Base-by-base conservation (phyloP, 2,888 invertebrate species). In the Tetramorium bicarinatum region DNA sequence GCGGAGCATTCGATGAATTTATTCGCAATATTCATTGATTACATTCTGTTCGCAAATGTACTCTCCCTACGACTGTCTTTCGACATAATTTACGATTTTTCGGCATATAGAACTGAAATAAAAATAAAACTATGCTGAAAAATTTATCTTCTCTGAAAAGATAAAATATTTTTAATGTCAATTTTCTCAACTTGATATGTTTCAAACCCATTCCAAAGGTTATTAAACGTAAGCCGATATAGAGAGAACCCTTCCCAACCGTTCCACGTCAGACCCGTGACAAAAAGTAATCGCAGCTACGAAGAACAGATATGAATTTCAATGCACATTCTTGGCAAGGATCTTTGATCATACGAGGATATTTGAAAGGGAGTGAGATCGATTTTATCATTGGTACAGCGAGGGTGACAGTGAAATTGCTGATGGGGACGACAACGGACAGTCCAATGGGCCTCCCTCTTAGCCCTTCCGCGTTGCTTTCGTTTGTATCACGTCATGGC, bases 291-390 rank as follows among this genome's bases (percentile, higher is more conserved):
- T 67, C 11, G 18, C 15, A 77, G 21, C 66, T 67, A 75, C 29
- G 25, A 72, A 25, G 18, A 38, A 25, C 8, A 62, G 8, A 52
- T 47, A 84, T 18, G 38, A 54, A 25, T 54, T 71, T 34, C 72
- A 81, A 85, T 67, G 71, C 79, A 75, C 75, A 67, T 87, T 84
- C 93, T 94, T 91, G 93, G 94, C 94, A 93, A 94, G 94, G 92
- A 92, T 92, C 94, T 94, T 92, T 93, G 94, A 92, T 94, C 93
- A 93, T 93, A 94, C 91, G 94, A 94, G 94, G 94, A 95, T 94
- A 94, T 94, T 95, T 94, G 93, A 93, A 94, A 93, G 88, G 89
- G 91, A 92, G 9, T 18, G 25, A 25, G 91, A 86, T 93, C 93
- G 92, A 90, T 89, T 88, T 92, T 92, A 92, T 92, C 90, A 74